A percentile compares a stretch with the other conserved stretches of the same genome.
Evolutionary conservation across 2,888 invertebrate genomes (phyloP).

Genomic region (Acronicta alni): DNA sequence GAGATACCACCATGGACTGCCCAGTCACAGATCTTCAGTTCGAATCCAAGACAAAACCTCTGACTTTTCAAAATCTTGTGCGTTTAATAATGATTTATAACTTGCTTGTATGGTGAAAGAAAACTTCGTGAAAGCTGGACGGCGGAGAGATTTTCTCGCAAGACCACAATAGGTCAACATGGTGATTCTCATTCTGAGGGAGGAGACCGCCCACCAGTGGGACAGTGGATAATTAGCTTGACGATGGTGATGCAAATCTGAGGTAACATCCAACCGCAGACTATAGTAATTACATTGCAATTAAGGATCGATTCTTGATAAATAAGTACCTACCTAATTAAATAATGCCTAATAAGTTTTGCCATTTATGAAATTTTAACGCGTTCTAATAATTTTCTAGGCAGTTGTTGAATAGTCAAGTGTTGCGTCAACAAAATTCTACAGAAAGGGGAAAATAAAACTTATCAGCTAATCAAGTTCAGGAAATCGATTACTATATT

Average conservation of each 20-base stretch:
- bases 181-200: too few relatives aligned
- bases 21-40: too few relatives aligned
- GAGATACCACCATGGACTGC: too few relatives aligned
- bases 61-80: too few relatives aligned
- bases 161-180: too few relatives aligned
- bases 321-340: background rate
- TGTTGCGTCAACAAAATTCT: background rate
- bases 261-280: slow-evolving; percentile 44
- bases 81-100: too few relatives aligned
- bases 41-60: too few relatives aligned
- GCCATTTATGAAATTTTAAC: background rate
- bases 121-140: too few relatives aligned
- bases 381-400: background rate
- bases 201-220: too few relatives aligned
- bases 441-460: background rate
- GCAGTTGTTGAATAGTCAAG: background rate
- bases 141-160: too few relatives aligned
- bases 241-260: slow-evolving; percentile 16
- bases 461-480: slow-evolving; percentile 13
- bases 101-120: too few relatives aligned
- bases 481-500: slow-evolving; percentile 10
- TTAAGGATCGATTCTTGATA: slow-evolving; percentile 30
- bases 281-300: slow-evolving; percentile 12
- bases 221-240: too few relatives aligned
- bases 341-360: background rate